Conservation (phyloP, 2,797 vertebrate genomes). For the Rhynchonycteris naso region DNA sequence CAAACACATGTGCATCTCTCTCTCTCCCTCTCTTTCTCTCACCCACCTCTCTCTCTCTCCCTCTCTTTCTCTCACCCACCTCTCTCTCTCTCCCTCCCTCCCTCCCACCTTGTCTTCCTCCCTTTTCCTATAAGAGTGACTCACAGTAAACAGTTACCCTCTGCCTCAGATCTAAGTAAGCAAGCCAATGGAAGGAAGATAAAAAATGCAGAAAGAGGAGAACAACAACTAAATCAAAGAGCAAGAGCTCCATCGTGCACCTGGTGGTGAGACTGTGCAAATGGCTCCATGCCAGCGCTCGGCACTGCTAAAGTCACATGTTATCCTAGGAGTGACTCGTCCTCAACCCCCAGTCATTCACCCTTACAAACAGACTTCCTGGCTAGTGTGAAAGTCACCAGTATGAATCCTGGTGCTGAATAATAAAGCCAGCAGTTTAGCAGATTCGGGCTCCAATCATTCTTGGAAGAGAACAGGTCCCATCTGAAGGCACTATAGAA, state of each 20-base stretch:
- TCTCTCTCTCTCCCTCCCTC: neutral
- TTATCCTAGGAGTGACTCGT: neutral
- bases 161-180: conserved; percentile 75
- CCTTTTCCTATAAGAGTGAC: conserved; percentile 79
- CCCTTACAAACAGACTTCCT: neutral
- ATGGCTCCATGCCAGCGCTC: neutral
- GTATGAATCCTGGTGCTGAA: neutral
- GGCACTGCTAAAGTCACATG: neutral
- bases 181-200: conserved; percentile 72
- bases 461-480: neutral
- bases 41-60: too few relatives aligned
- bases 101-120: conserved; percentile 69
- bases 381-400: neutral
- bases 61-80: conserved; percentile 5
- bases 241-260: conserved; percentile 61
- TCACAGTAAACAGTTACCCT: conserved; percentile 80
- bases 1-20: conserved; percentile 53
- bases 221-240: conserved; percentile 55
- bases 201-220: conserved; percentile 47
- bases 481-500: neutral
- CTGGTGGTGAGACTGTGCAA: conserved; percentile 71
- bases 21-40: neutral
- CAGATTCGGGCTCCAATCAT: neutral
- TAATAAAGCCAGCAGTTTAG: too few relatives aligned
- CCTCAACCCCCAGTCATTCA: fast-evolving